Percentiles rank a stretch among this genome's conserved stretches.
These are phyloP conservation scores for Aegotheles bennettii DNA, from an alignment of 2,113 vertebrate genomes.

Conservation along the genomic window DNA sequence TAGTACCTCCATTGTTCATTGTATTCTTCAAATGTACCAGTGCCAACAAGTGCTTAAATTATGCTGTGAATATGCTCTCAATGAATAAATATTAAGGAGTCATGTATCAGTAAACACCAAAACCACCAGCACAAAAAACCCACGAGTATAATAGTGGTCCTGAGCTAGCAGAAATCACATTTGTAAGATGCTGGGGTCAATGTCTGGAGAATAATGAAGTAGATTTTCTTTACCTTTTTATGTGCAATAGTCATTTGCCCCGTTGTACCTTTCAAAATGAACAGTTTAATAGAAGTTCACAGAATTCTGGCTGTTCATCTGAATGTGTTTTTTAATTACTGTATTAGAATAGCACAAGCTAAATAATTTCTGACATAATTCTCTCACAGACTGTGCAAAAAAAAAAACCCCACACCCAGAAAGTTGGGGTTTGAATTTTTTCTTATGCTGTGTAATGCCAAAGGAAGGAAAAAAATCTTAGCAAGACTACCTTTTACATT, in stretches of 20 bases:
- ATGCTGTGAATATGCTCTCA: not conserved
- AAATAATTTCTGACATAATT: not conserved
- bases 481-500: not conserved
- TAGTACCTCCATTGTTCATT: not conserved
- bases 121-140: conserved; percentile 10
- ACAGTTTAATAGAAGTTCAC: not conserved
- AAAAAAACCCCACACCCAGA: not conserved
- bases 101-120: not conserved
- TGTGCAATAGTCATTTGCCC: not conserved
- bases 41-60: not conserved
- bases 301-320: not conserved
- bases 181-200: not conserved
- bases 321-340: not conserved
- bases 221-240: not conserved
- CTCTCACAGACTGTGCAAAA: too few relatives aligned
- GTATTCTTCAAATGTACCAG: not conserved
- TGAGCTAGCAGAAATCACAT: not conserved
- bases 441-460: not conserved
- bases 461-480: not conserved
- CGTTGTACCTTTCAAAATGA: not conserved
- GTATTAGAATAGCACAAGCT: not conserved
- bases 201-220: not conserved
- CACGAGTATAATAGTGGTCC: not conserved
- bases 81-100: conserved; percentile 10
- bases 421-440: not conserved